Evolutionary conservation across 2,888 invertebrate species (phyloP), one percentile per base, ranked within the genome.

Genomic region (Andrena marginata): DNA sequence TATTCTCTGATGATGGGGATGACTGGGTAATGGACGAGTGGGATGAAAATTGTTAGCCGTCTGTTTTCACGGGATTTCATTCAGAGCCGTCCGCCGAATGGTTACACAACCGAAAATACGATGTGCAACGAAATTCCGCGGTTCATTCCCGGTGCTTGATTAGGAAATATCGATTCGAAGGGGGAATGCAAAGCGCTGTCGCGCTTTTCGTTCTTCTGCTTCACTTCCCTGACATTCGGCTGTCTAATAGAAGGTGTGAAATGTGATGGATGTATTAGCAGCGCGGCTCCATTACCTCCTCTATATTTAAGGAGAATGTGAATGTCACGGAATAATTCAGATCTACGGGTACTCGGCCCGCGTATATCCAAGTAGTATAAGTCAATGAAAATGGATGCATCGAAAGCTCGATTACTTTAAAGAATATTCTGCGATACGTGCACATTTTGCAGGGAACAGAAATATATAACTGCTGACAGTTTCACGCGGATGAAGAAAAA

Each of bases 131-230:
- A 78, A 68, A 63, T 49, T 63, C 54, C 20, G 48, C 23, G 67
- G 13, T 49, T 23, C 48, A 42, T 63, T 68, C 65, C 51, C 48
- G 49, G 13, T 0, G 4, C 2, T 63, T 62, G 75, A 78, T 56
- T 68, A 56, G 20, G 42, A 65, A 48, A 26, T 33, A 16, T 49
- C 60, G 35, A 54, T 33, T 71, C 60, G 59, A 10, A 23, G 8
- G 13, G 48, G 13, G 33, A n/a, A 42, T 65, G 60, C 33, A 65
- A 72, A 74, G 20, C 33, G 51, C 42, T 42, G 63, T 78, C 63
- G 68, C 35, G 75, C 56, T 63, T 75, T 49, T 54, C 72, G 35
- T 48, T 64, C n/a, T 16, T 64, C 54, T 48, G 13, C 48, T 48
- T 56, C 0, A 26, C 29, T 51, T 51, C 2, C 20, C 33, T 23